A percentile compares a stretch with the other conserved stretches of the same genome.
Evolutionary conservation across 2,113 vertebrate species (phyloP).

Genomic region (Oceanodroma tethys): DNA sequence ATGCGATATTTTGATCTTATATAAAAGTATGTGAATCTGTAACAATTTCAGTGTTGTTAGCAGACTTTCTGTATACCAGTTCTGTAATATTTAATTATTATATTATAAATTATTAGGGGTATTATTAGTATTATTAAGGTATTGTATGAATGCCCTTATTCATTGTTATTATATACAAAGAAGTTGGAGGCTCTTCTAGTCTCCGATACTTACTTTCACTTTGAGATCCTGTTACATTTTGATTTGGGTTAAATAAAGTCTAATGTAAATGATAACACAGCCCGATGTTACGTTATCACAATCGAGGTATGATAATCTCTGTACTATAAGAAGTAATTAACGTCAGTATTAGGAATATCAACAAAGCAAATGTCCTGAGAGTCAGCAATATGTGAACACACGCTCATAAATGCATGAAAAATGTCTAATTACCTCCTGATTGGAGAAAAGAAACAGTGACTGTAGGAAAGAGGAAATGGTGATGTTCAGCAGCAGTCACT

Average conservation of each 20-base stretch:
- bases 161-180: neutral
- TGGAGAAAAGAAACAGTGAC: neutral
- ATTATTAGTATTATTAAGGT: neutral
- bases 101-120: neutral
- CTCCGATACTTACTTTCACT: neutral
- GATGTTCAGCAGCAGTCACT: neutral
- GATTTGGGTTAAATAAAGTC: neutral
- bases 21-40: neutral
- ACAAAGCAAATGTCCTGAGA: neutral
- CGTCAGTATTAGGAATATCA: neutral
- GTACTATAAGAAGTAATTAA: neutral
- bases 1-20: neutral
- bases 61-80: neutral
- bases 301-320: neutral
- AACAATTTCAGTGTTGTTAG: neutral
- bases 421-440: neutral
- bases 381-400: neutral
- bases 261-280: neutral
- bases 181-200: neutral
- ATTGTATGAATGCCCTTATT: neutral
- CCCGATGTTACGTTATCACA: neutral
- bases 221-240: neutral
- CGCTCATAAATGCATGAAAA: neutral
- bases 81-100: neutral
- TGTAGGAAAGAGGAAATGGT: neutral